These are phyloP conservation scores for Plebejus argus DNA, from an alignment of 2,888 invertebrate species.

Conservation along the genomic window DNA sequence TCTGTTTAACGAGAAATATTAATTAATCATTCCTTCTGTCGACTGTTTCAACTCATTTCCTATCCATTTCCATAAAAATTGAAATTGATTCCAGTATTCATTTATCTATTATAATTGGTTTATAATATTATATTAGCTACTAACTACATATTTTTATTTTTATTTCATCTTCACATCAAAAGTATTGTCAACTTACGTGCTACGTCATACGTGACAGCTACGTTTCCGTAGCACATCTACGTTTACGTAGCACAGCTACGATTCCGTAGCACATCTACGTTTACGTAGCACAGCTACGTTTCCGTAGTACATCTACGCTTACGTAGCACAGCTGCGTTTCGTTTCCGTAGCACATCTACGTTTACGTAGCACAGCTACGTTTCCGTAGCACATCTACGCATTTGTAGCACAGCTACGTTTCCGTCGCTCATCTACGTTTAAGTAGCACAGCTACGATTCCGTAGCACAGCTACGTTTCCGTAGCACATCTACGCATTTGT, in stretches of 20 bases:
- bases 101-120: neutral
- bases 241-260: no score
- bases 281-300: neutral
- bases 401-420: neutral
- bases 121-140: neutral
- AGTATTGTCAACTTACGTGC: no score
- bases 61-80: constrained; percentile 11
- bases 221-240: neutral
- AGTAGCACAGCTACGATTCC: no score
- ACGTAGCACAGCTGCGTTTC: no score
- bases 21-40: constrained; percentile 9
- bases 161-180: no score
- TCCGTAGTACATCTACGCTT: no score
- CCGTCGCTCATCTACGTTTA: no score
- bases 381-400: neutral
- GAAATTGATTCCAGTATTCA: neutral
- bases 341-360: no score
- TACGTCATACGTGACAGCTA: no score
- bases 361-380: neutral
- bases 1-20: neutral
- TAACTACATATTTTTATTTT: neutral
- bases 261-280: neutral
- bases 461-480: no score
- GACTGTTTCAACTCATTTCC: neutral
- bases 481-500: no score